phyloP scores from a whole-genome alignment of 2,888 invertebrate genomes.

The Meteorus colon region DNA sequence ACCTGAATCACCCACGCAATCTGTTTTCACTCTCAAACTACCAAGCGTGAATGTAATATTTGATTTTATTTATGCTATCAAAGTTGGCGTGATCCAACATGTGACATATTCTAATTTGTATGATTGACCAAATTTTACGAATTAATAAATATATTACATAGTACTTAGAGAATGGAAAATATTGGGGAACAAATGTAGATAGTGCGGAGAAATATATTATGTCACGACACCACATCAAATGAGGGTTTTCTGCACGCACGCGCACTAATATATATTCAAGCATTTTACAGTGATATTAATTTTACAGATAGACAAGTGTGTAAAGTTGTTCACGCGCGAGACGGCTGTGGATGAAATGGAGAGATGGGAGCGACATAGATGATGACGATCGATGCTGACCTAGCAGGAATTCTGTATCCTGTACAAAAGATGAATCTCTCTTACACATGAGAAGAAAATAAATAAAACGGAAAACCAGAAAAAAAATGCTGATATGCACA shows the following conservation, averaged over 20 bases:
- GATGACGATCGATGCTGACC: constrained; percentile 7
- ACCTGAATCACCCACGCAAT: too few relatives aligned
- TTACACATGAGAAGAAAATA: not conserved
- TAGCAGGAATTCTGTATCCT: not conserved
- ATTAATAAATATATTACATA: too few relatives aligned
- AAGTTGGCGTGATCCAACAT: too few relatives aligned
- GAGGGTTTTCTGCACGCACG: not conserved
- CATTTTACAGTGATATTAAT: not conserved
- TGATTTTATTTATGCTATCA: too few relatives aligned
- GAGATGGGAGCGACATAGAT: not conserved
- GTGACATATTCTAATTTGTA: too few relatives aligned
- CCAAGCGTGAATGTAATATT: too few relatives aligned
- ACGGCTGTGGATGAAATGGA: not conserved
- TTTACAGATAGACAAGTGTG: not conserved
- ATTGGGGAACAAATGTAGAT: too few relatives aligned
- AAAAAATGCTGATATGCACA: constrained; percentile 11
- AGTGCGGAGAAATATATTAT: too few relatives aligned
- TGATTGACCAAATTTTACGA: too few relatives aligned
- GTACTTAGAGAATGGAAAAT: too few relatives aligned
- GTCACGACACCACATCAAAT: not conserved
- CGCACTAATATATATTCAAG: not conserved
- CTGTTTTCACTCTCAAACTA: too few relatives aligned
- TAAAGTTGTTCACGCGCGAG: constrained; percentile 9
- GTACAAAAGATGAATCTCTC: not conserved
- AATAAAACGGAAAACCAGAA: not conserved